A percentile compares a stretch with the other conserved stretches of the same genome.
Conservation (phyloP, 2,113 vertebrate species). For the Isichthys henryi region DNA sequence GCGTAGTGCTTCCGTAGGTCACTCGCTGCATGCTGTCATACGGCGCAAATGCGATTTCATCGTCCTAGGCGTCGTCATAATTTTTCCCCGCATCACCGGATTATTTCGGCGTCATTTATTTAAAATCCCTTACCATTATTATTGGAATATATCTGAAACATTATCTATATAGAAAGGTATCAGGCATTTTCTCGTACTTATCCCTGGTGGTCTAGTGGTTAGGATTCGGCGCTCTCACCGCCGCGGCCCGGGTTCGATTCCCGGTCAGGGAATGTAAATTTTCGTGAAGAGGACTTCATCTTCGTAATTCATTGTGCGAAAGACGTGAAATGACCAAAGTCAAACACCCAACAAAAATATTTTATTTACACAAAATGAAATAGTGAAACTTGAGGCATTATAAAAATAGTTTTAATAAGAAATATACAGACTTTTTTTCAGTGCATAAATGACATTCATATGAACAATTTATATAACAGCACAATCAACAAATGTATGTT, state of each 20-base stretch:
- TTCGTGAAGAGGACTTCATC: neutral
- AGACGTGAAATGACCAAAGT: neutral
- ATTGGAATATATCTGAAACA: neutral
- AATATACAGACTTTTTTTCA: slow-evolving; percentile 12
- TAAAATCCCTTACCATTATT: neutral
- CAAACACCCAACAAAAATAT: neutral
- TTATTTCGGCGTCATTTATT: neutral
- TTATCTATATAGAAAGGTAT: neutral
- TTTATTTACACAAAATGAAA: slow-evolving; percentile 19
- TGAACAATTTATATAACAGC: neutral
- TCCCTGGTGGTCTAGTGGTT: slow-evolving; percentile 67
- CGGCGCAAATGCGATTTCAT: neutral
- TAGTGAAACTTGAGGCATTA: neutral
- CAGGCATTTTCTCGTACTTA: rapidly evolving
- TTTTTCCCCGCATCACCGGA: neutral
- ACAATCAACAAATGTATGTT: slow-evolving; percentile 10
- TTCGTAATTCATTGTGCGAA: neutral
- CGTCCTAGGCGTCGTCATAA: neutral
- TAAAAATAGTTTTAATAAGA: slow-evolving; percentile 19
- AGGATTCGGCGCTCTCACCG: slow-evolving; percentile 56
- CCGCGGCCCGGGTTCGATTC: slow-evolving; percentile 47
- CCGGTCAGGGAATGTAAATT: slow-evolving; percentile 34
- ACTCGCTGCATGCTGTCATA: neutral
- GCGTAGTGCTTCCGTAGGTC: neutral
- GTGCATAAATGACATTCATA: slow-evolving; percentile 19